Conservation (phyloP, 2,113 vertebrate species). For the Pomatorhinus ruficollis region DNA sequence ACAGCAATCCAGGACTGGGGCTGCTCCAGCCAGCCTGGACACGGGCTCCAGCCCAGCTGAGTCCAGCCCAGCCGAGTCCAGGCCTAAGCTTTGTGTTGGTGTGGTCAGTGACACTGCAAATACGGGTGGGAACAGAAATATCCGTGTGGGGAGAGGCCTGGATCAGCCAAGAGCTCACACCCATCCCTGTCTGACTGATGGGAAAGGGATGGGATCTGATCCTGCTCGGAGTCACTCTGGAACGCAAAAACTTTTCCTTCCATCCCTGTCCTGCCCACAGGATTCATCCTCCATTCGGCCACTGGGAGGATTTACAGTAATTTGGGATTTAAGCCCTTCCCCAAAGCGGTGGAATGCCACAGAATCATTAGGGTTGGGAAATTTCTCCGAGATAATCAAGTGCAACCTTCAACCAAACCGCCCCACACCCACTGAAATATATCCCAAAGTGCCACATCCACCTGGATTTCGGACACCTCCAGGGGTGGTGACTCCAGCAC, state of each 20-base stretch:
- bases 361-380: neutral
- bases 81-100: neutral
- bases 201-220: neutral
- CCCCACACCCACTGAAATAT: fast-evolving
- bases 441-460: neutral
- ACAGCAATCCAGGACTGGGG: neutral
- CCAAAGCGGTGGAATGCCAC: neutral
- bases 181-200: neutral
- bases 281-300: neutral
- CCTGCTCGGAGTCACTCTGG: neutral
- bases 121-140: neutral
- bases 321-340: neutral
- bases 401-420: neutral
- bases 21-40: fast-evolving
- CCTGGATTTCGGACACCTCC: neutral
- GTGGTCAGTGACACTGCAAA: neutral
- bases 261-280: neutral
- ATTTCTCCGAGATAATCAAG: neutral
- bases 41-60: fast-evolving
- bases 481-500: neutral
- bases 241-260: neutral
- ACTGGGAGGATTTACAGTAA: neutral
- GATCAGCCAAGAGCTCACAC: neutral
- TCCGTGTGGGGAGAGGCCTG: neutral
- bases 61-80: neutral